Percentiles rank a stretch among this genome's conserved stretches.
These are phyloP conservation scores for Antigone vipio DNA, from an alignment of 2,113 vertebrate species.

Conservation along the genomic window DNA sequence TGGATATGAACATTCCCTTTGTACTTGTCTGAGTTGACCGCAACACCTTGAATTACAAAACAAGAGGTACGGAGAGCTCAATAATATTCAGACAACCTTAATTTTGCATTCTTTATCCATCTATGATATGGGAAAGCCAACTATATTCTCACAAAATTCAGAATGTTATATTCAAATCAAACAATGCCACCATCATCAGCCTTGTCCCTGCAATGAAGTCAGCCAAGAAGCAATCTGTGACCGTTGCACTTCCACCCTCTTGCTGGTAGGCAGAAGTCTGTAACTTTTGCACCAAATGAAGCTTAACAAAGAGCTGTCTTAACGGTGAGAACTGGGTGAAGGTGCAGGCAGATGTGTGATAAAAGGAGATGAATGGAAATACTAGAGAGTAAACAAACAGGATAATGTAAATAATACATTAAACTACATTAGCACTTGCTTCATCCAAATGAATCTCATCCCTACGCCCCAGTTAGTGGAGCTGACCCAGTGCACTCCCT, in stretches of 20 bases:
- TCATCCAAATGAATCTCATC: not conserved
- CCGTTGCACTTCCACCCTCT: not conserved
- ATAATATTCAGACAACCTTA: not conserved
- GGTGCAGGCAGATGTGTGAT: not conserved
- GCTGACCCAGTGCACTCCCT: not conserved
- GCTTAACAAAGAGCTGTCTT: not conserved
- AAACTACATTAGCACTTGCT: not conserved
- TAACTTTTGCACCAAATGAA: not conserved
- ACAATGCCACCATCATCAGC: not conserved
- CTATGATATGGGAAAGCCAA: not conserved
- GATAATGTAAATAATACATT: not conserved
- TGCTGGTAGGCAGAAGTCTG: not conserved
- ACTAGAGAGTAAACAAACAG: not conserved
- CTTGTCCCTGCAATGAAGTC: fast-evolving
- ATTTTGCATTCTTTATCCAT: not conserved
- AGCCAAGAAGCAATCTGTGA: not conserved
- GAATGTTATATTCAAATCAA: not conserved
- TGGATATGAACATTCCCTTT: not conserved
- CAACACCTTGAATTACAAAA: not conserved
- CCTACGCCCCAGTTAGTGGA: not conserved
- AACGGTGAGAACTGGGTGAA: not conserved
- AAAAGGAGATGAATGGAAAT: not conserved
- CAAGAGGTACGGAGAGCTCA: not conserved
- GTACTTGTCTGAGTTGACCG: not conserved
- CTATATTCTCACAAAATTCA: not conserved